Percentiles rank a stretch among this genome's conserved stretches.
These are phyloP conservation scores for Chelonus formosanus DNA, from an alignment of 2,888 invertebrate species.

Conservation along the genomic window DNA sequence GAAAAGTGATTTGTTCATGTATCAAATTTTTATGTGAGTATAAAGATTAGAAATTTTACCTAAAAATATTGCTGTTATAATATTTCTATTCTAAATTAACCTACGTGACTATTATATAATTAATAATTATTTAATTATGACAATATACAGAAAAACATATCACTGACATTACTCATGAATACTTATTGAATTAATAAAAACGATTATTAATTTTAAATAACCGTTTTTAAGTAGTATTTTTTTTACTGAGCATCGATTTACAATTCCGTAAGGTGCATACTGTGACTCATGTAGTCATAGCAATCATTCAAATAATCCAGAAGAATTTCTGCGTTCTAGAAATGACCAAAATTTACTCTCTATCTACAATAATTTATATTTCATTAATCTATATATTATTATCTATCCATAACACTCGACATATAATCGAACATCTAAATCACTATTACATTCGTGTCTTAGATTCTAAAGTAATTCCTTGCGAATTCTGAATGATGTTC, in stretches of 20 bases:
- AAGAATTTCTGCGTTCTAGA: slow-evolving; percentile 27
- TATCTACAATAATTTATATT: not conserved
- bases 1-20: too few relatives aligned
- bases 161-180: too few relatives aligned
- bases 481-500: not conserved
- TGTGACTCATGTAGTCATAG: slow-evolving; percentile 26
- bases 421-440: not conserved
- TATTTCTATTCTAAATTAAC: too few relatives aligned
- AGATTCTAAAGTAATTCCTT: slow-evolving; percentile 1
- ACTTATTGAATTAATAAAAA: too few relatives aligned
- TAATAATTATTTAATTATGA: too few relatives aligned
- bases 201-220: not conserved
- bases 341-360: slow-evolving; percentile 36
- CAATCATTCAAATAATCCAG: slow-evolving; percentile 30
- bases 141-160: too few relatives aligned
- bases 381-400: slow-evolving; percentile 1
- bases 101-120: too few relatives aligned
- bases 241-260: slow-evolving; percentile 39
- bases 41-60: too few relatives aligned
- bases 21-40: too few relatives aligned
- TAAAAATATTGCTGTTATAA: too few relatives aligned
- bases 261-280: slow-evolving; percentile 42
- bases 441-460: not conserved
- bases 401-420: not conserved
- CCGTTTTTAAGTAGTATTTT: slow-evolving; percentile 11